These are phyloP conservation scores for Trachelipus rathkii DNA, from an alignment of 1,140 invertebrate genomes.

Conservation along the genomic window DNA sequence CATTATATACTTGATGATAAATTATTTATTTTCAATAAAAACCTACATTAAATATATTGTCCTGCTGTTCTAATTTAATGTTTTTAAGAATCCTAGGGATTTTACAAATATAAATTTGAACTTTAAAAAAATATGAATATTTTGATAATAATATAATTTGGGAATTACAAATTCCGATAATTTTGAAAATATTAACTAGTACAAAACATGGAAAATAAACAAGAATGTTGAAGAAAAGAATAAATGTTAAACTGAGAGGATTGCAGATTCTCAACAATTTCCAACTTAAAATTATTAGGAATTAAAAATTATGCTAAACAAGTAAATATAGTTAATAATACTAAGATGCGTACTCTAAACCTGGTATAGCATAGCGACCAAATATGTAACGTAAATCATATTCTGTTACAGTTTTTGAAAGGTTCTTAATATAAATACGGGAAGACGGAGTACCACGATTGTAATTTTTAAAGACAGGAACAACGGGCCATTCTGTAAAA, in stretches of 20 bases:
- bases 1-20: background rate
- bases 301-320: no score
- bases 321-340: background rate
- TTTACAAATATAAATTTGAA: no score
- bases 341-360: slow-evolving; percentile 51
- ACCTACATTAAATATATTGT: background rate
- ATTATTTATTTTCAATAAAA: background rate
- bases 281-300: no score
- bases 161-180: no score
- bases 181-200: no score
- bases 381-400: slow-evolving; percentile 76
- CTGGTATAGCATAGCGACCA: slow-evolving; percentile 59
- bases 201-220: no score
- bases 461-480: slow-evolving; percentile 84
- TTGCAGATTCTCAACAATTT: no score
- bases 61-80: background rate
- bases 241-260: no score
- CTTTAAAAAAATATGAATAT: no score
- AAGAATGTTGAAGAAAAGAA: no score
- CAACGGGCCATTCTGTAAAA: slow-evolving; percentile 64
- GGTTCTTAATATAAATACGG: slow-evolving; percentile 88
- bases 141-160: no score
- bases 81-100: no score
- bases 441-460: slow-evolving; percentile 70
- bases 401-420: slow-evolving; percentile 71